Base-by-base conservation (phyloP, 2,113 vertebrate species). In the Copsychus sechellarum region DNA sequence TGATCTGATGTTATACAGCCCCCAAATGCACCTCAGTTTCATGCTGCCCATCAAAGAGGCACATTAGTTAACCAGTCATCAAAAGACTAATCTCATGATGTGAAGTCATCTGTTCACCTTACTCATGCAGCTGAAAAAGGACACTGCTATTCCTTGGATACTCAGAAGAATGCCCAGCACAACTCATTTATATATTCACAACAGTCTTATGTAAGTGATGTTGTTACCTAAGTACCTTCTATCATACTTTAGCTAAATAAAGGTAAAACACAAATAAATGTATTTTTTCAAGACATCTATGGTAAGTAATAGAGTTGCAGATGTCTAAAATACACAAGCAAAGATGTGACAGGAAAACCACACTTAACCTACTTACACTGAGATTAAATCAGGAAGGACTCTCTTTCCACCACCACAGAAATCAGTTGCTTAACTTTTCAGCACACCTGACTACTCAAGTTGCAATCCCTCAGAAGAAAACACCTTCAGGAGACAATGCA, bases 301-400 rank as follows among this genome's bases (percentile, higher is more conserved):
- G 34, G 33, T 40, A 93, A 93, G 26, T 38, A 81, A 73, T 12
- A 64, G 1, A 16, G 21, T 21, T 81, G 56, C 72, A 86, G 60
- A 81, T 43, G 38, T 73, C 72, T 51, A 92, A 95, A 92, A 83
- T 70, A 88, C 64, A 81, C 56, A 58, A 74, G 42, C 29, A 66
- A 81, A 94, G 47, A 94, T 4, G 61, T 74, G 86, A 94, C 96
- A 97, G 96, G 96, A 97, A 97, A 97, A 94, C 95, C 96, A 86
- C 96, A 92, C 43, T 92, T 92, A 95, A 93, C 94, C 96, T 97
- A 96, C 86, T 96, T 97, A 93, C 26, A 90, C 23, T 14, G 17
- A 92, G 67, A 93, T 86, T 88, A 93, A 88, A 93, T 88, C 92
- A 92, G 94, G 72, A 96, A 96, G 72, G 56, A 84, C 80, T 86